Percentiles rank a stretch among this genome's conserved stretches.
Conservation (phyloP, 2,797 vertebrate genomes). For the Yasuhikotakia modesta region DNA sequence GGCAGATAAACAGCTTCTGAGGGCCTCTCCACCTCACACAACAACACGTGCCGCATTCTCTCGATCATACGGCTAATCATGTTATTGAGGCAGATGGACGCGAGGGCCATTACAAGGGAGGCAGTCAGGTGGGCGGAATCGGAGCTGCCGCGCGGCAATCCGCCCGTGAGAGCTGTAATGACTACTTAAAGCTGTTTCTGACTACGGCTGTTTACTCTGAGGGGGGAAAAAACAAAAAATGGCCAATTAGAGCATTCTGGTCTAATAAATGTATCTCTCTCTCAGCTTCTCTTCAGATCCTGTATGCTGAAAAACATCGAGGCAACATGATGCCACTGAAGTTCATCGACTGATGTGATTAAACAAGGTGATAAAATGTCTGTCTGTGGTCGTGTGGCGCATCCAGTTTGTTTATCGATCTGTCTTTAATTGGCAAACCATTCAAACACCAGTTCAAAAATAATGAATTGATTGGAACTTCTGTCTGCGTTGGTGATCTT, state of each 20-base stretch:
- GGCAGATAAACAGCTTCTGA: conserved; percentile 60
- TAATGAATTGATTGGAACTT: conserved; percentile 74
- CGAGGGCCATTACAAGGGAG: conserved; percentile 56
- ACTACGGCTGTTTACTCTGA: conserved; percentile 42
- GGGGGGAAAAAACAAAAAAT: conserved; percentile 36
- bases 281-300: conserved; percentile 9
- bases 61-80: conserved; percentile 61
- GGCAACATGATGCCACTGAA: conserved; percentile 46
- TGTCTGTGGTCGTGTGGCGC: conserved; percentile 59
- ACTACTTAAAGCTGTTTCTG: conserved; percentile 58
- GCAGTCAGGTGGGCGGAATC: conserved; percentile 54
- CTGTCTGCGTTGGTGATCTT: conserved; percentile 80
- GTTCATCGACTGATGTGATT: conserved; percentile 59
- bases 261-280: conserved; percentile 39
- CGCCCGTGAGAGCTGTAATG: conserved; percentile 46
- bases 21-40: conserved; percentile 56
- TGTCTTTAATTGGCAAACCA: conserved; percentile 60
- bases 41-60: conserved; percentile 59
- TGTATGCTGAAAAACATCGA: conserved; percentile 49
- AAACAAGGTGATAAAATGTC: conserved; percentile 61
- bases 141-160: conserved; percentile 47
- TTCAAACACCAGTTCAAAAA: conserved; percentile 51
- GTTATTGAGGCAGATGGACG: conserved; percentile 62
- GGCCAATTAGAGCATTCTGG: conserved; percentile 51
- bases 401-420: conserved; percentile 58